Base-by-base conservation (phyloP, 2,888 invertebrate species). In the Drosophila pseudotakahashii region DNA sequence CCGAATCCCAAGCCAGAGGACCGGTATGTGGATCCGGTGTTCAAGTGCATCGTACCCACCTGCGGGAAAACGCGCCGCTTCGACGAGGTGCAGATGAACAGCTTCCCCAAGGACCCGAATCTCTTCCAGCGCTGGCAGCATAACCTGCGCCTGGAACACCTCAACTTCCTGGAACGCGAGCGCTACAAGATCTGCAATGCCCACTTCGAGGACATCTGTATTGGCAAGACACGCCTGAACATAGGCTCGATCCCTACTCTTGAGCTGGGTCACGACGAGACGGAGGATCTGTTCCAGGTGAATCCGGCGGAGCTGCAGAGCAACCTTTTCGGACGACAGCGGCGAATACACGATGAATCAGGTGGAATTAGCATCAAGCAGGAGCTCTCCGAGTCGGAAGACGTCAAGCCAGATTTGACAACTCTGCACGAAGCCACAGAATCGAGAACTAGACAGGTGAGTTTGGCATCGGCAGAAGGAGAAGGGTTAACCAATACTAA, bases 1-100 rank as follows among this genome's bases (percentile, higher is more conserved):
- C 55, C 60, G 0, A 90, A 89, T 59, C 90, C 90, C 0, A 85
- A 81, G 57, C 89, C 81, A 0, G 91, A 90, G 52, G 89, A 89
- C 2, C 81, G 90, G 9, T 79, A 83, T 16, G 75, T 79, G 4
- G 90, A 89, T 55, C 77, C 79, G 4, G 76, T 89, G 11, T 86
- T 85, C 36, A 90, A 89, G 55, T 90, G 90, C 58, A 90, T 91
- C 55, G 89, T 91, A 2, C 81, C 89, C 10, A 82, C 77, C 1
- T 90, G 90, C 36, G 90, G 90, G 30, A 90, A 90, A 58, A 83
- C 91, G 11, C 89, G 91, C 2, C 89, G 84, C 70, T 89, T 79
- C 39, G 90, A 90, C 58, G 90, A 90, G 23, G 90, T 81, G 1
- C 91, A 91, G 62, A 84, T 90, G 89, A 91, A 90, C 52, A 91